phyloP scores from a whole-genome alignment of 1,140 invertebrate species.

The Elymnias hypermnestra region DNA sequence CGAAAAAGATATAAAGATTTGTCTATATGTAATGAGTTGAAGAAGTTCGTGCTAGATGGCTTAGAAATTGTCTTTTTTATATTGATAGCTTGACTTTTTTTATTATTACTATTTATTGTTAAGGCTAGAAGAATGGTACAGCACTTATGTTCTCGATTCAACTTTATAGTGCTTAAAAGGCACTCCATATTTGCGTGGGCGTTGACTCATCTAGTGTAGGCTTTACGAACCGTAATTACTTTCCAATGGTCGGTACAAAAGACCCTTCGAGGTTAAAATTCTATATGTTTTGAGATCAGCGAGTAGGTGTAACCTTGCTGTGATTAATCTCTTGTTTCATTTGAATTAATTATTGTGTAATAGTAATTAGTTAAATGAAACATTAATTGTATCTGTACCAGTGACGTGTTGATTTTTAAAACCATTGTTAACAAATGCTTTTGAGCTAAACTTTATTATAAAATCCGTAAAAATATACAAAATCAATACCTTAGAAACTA shows the following conservation, averaged over 20 bases:
- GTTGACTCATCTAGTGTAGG: conserved; percentile 28
- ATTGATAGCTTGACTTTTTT: no score
- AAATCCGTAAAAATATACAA: not conserved
- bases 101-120: no score
- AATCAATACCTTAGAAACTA: no score
- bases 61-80: no score
- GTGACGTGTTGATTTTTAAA: no score
- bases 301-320: conserved; percentile 19
- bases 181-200: conserved; percentile 26
- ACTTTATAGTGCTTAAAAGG: conserved; percentile 13
- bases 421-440: no score
- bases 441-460: not conserved
- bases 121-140: no score
- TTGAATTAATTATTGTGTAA: conserved; percentile 13
- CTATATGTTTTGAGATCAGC: not conserved
- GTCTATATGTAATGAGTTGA: no score
- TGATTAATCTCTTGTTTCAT: conserved; percentile 16
- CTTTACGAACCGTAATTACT: conserved; percentile 29
- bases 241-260: conserved; percentile 19
- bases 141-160: not conserved
- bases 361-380: conserved; percentile 1
- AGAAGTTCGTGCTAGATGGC: no score
- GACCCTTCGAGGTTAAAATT: not conserved
- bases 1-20: no score
- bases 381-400: conserved; percentile 1